These are phyloP conservation scores for Phengaris alcon DNA, from an alignment of 2,888 invertebrate species.

Conservation along the genomic window DNA sequence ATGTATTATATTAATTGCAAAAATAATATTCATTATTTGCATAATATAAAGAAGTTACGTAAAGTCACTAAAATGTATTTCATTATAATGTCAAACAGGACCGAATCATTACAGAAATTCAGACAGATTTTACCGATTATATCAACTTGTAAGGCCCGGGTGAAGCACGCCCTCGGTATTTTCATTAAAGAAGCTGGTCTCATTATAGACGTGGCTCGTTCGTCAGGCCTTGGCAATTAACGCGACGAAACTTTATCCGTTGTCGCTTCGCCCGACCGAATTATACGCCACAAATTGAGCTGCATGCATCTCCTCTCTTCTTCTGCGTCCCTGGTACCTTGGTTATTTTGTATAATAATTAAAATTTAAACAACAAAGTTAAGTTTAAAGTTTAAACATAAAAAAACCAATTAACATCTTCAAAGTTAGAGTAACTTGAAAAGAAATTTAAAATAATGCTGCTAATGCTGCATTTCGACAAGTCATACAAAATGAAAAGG, in stretches of 20 bases:
- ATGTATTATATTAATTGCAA: too few relatives aligned
- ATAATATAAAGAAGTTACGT: background rate
- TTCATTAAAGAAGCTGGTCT: constrained; percentile 73
- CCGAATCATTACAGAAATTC: constrained; percentile 24
- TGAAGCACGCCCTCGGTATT: too few relatives aligned
- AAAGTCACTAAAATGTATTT: background rate
- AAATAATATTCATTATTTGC: background rate
- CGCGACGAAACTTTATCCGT: constrained; percentile 64
- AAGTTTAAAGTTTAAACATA: background rate
- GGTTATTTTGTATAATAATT: constrained; percentile 31
- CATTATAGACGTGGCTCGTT: constrained; percentile 68
- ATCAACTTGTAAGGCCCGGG: constrained; percentile 46
- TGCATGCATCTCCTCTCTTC: constrained; percentile 47
- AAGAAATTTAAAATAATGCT: constrained; percentile 49
- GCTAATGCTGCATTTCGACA: constrained; percentile 46
- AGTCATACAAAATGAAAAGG: constrained; percentile 48
- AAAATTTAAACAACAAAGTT: background rate
- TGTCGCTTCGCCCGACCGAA: constrained; percentile 54
- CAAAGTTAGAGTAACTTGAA: constrained; percentile 34
- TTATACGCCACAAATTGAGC: constrained; percentile 56
- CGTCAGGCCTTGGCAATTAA: constrained; percentile 64
- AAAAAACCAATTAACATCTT: background rate
- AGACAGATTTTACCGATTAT: constrained; percentile 33
- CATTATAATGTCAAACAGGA: constrained; percentile 15
- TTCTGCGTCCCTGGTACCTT: constrained; percentile 44